phyloP scores from a whole-genome alignment of 2,797 vertebrate species.

The Natrix natrix region DNA sequence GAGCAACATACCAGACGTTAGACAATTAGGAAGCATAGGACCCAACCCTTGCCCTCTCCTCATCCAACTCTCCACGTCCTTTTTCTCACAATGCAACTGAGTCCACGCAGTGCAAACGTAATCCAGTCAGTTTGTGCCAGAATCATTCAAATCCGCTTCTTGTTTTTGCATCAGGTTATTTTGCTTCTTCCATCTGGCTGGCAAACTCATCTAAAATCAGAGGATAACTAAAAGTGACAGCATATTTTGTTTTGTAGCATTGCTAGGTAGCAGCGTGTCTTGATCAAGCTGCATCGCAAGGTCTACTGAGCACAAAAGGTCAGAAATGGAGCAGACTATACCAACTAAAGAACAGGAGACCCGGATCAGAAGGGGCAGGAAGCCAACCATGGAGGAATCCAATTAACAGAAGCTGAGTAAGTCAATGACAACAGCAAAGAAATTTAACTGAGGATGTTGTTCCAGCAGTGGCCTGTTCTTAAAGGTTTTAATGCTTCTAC shows the following conservation, averaged over 20 bases:
- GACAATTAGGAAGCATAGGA: background rate
- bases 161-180: background rate
- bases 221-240: background rate
- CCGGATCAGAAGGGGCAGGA: background rate
- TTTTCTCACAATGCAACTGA: background rate
- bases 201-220: background rate
- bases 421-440: background rate
- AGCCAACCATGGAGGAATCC: background rate
- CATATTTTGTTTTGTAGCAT: background rate
- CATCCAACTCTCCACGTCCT: background rate
- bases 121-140: background rate
- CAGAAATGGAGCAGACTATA: background rate
- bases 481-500: background rate
- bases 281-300: background rate
- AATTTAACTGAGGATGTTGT: background rate
- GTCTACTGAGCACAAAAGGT: background rate
- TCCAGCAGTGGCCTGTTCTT: background rate
- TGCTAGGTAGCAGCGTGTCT: background rate
- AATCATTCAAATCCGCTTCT: background rate
- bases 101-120: background rate
- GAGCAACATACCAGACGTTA: background rate
- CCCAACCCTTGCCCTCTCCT: background rate
- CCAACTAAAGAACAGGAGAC: background rate
- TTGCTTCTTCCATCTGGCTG: background rate
- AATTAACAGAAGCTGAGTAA: background rate